A percentile compares a stretch with the other conserved stretches of the same genome.
phyloP scores from a whole-genome alignment of 2,888 invertebrate genomes.

The Linnaemya tessellans region DNA sequence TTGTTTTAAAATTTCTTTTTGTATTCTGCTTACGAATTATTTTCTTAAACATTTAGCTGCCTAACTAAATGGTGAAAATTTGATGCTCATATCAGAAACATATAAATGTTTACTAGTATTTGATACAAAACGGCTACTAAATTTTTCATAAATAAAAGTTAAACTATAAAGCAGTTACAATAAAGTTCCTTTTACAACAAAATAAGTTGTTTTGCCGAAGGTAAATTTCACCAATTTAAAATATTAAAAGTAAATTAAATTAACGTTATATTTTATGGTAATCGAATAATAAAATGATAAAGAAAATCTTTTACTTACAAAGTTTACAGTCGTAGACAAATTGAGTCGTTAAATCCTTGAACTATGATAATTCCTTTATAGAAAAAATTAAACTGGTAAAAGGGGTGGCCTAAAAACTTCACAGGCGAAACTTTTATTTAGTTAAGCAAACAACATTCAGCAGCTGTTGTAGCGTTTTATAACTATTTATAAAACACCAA shows the following conservation, averaged over 20 bases:
- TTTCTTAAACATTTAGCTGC: slow-evolving; percentile 39
- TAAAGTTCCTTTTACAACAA: background rate
- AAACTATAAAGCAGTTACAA: slow-evolving; percentile 38
- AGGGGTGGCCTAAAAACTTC: no score
- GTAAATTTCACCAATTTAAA: slow-evolving; percentile 5
- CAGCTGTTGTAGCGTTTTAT: no score
- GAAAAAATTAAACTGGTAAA: background rate
- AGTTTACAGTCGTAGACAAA: background rate
- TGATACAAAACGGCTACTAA: background rate
- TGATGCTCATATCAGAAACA: slow-evolving; percentile 11
- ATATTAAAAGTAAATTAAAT: slow-evolving; percentile 53
- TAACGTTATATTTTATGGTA: slow-evolving; percentile 50
- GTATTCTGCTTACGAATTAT: slow-evolving; percentile 25
- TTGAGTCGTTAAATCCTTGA: slow-evolving; percentile 42
- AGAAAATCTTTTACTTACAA: slow-evolving; percentile 36
- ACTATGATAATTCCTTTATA: background rate
- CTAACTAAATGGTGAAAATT: slow-evolving; percentile 19
- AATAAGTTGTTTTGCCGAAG: no score
- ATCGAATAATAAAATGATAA: slow-evolving; percentile 54
- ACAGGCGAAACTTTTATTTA: no score
- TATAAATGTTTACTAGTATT: slow-evolving; percentile 5
- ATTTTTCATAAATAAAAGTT: slow-evolving; percentile 41
- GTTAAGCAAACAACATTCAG: no score
- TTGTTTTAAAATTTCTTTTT: slow-evolving; percentile 39
- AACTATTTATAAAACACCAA: no score